These are phyloP conservation scores for Aleiodes testaceus DNA, from an alignment of 2,888 invertebrate genomes.

Conservation along the genomic window DNA sequence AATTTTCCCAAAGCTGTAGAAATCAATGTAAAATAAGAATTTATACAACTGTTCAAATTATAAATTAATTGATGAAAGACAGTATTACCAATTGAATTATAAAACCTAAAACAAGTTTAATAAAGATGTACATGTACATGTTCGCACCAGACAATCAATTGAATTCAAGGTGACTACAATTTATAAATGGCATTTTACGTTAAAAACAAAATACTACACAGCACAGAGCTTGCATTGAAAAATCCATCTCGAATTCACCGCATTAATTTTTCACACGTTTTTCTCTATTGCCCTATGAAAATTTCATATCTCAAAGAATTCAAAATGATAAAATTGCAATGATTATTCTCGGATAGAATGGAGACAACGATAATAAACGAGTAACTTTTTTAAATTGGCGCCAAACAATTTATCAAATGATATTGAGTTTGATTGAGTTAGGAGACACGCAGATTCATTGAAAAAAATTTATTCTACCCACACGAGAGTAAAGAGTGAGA, in stretches of 20 bases:
- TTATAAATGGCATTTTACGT: neutral
- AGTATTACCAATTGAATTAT: neutral
- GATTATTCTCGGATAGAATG: slow-evolving; percentile 8
- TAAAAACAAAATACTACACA: no score
- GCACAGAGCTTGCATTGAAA: no score
- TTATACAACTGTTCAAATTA: no score
- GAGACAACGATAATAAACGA: slow-evolving; percentile 23
- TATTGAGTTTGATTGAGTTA: slow-evolving; percentile 21
- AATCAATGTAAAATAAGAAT: no score
- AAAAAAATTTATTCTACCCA: no score
- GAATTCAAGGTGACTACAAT: slow-evolving; percentile 36
- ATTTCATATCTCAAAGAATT: neutral
- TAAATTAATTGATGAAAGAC: neutral
- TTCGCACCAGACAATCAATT: slow-evolving; percentile 30
- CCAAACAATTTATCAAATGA: slow-evolving; percentile 23
- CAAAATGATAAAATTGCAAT: neutral
- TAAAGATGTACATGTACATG: neutral
- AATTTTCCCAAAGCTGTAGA: no score
- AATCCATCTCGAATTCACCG: no score
- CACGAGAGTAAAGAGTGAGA: no score
- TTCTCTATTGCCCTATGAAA: no score
- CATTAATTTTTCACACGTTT: no score
- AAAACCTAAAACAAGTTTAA: neutral
- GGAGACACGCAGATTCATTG: neutral
- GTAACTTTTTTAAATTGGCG: slow-evolving; percentile 30